These are phyloP conservation scores for Falco naumanni DNA, from an alignment of 2,797 vertebrate species.

Conservation along the genomic window DNA sequence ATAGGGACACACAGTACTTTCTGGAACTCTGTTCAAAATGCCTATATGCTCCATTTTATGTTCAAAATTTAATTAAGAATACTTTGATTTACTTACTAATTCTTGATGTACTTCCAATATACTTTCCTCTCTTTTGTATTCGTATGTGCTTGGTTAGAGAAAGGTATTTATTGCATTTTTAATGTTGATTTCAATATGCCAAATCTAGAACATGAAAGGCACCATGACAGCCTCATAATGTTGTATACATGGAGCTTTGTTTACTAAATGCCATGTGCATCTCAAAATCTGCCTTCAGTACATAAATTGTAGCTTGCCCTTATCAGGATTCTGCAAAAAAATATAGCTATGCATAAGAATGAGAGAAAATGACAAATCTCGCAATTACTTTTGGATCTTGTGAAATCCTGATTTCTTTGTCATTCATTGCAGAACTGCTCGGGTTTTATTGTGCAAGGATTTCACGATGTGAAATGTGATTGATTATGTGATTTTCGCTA, in stretches of 20 bases:
- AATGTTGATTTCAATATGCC: background rate
- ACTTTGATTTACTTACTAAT: constrained; percentile 3
- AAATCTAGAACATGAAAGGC: background rate
- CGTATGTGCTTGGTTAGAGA: background rate
- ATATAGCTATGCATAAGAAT: background rate
- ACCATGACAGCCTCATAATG: background rate
- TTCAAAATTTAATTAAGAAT: background rate
- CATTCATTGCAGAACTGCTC: background rate
- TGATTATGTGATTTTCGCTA: background rate
- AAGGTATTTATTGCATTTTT: background rate
- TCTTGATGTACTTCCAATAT: background rate
- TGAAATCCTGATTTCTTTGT: background rate
- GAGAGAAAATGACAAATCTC: background rate
- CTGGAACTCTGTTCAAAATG: background rate
- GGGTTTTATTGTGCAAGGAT: background rate
- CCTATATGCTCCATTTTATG: background rate
- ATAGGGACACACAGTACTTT: background rate
- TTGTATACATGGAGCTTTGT: background rate
- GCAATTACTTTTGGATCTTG: background rate
- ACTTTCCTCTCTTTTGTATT: background rate
- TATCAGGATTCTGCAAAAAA: background rate
- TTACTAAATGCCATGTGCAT: background rate
- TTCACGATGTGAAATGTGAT: background rate
- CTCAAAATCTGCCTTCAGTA: background rate
- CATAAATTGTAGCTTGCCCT: background rate